These are phyloP conservation scores for Psylliodes chrysocephalus DNA, from an alignment of 2,888 invertebrate genomes.

Conservation along the genomic window DNA sequence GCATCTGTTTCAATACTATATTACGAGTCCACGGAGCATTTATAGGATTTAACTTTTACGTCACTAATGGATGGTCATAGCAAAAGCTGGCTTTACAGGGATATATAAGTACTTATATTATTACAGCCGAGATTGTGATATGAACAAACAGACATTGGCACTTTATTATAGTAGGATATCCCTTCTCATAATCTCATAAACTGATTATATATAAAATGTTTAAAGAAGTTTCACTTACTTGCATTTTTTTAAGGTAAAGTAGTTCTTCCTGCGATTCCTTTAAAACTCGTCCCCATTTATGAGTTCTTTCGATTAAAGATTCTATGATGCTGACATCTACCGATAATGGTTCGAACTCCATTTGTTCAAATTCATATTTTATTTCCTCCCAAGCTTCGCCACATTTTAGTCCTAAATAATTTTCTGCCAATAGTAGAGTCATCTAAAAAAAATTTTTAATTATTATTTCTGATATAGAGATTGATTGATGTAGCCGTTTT, in stretches of 20 bases:
- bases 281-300: conserved; percentile 59
- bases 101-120: no score
- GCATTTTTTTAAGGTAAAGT: conserved; percentile 48
- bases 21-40: no score
- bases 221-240: conserved; percentile 47
- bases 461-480: background rate
- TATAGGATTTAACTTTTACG: no score
- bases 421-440: conserved; percentile 62
- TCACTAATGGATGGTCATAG: no score
- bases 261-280: conserved; percentile 58
- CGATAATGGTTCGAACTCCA: conserved; percentile 58
- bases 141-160: no score
- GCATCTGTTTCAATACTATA: no score
- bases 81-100: no score
- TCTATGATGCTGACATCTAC: conserved; percentile 60
- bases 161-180: no score
- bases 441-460: conserved; percentile 53
- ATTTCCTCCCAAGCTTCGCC: conserved; percentile 65
- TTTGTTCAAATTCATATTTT: conserved; percentile 56
- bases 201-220: no score
- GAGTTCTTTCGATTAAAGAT: conserved; percentile 57
- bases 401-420: conserved; percentile 63
- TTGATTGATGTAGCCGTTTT: no score
- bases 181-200: no score
- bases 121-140: no score